Evolutionary conservation across 2,113 vertebrate genomes (phyloP).

Genomic region (Mohoua ochrocephala): DNA sequence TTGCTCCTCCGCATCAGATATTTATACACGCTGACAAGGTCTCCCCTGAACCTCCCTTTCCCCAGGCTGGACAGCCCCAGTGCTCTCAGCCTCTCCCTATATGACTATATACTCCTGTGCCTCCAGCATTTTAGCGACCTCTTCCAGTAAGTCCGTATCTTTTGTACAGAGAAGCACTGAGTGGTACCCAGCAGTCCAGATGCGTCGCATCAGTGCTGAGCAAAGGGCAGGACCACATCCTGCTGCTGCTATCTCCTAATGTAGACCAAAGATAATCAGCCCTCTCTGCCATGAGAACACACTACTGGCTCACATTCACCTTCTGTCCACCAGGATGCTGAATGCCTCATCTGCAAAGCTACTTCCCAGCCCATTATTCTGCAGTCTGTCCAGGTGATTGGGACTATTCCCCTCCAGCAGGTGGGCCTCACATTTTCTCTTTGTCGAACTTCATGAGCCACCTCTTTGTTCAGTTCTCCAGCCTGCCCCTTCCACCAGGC

Average conservation of each 20-base stretch:
- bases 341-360: neutral
- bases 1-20: neutral
- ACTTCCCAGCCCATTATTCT: neutral
- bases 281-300: neutral
- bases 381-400: neutral
- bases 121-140: neutral
- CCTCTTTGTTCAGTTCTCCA: neutral
- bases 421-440: neutral
- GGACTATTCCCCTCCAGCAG: neutral
- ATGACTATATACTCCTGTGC: fast-evolving
- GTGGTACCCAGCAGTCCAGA: neutral
- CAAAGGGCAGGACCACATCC: neutral
- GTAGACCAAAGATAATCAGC: neutral
- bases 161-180: too few species aligned
- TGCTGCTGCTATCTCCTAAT: neutral
- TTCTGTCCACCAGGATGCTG: neutral
- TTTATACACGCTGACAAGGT: neutral
- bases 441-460: neutral
- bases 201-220: neutral
- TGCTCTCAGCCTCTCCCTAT: neutral
- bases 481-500: neutral
- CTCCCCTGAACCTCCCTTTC: neutral
- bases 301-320: fast-evolving
- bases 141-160: neutral
- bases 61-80: neutral